phyloP scores from a whole-genome alignment of 1,140 invertebrate genomes.

The Trypoxylus dichotomus region DNA sequence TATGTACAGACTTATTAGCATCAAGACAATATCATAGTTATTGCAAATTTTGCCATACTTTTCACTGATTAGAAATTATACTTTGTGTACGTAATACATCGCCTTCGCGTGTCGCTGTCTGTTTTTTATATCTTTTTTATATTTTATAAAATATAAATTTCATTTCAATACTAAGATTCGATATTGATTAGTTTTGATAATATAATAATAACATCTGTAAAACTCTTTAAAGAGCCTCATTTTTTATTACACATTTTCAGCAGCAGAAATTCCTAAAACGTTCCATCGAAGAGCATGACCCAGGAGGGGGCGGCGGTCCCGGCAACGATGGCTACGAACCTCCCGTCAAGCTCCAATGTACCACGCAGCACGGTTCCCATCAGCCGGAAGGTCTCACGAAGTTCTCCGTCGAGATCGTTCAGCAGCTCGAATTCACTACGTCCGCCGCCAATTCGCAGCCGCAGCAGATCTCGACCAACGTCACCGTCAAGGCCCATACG shows the following conservation, averaged over 20 bases:
- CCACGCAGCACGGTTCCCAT: conserved; percentile 56
- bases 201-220: no score
- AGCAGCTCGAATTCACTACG: conserved; percentile 84
- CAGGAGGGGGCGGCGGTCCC: conserved; percentile 52
- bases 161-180: no score
- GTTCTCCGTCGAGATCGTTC: conserved; percentile 88
- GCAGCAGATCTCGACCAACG: conserved; percentile 87
- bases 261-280: conserved; percentile 82
- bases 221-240: no score
- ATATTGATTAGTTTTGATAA: no score
- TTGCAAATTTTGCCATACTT: no score
- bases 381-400: conserved; percentile 69
- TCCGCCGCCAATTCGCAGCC: conserved; percentile 74
- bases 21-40: no score
- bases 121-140: no score
- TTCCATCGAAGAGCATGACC: conserved; percentile 71
- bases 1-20: no score
- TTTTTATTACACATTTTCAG: conserved; percentile 60
- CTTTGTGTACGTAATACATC: no score
- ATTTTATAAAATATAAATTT: no score
- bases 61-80: no score
- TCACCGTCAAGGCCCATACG: conserved; percentile 86
- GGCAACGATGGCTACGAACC: conserved; percentile 66
- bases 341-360: conserved; percentile 76
- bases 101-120: no score